Conservation (phyloP, 2,113 vertebrate species). For the Ochotona princeps region DNA sequence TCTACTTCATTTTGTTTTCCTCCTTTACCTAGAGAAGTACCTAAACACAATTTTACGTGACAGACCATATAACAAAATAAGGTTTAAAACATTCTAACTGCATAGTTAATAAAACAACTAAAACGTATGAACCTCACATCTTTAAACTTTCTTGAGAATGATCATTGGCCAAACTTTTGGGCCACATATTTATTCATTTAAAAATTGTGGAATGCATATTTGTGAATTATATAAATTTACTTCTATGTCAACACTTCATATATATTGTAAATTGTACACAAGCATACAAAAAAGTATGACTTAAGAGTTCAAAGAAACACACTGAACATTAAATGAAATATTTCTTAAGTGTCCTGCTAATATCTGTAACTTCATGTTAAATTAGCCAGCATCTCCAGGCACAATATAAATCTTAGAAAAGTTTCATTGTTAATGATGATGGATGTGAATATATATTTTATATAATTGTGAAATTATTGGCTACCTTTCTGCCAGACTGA, state of each 20-base stretch:
- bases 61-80: constrained; percentile 3
- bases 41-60: constrained; percentile 17
- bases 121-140: neutral
- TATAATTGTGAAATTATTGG: neutral
- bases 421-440: neutral
- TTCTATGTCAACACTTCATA: neutral
- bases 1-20: constrained; percentile 17
- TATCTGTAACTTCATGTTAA: neutral
- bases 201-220: neutral
- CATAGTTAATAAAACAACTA: constrained; percentile 5
- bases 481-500: neutral
- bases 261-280: neutral
- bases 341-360: neutral
- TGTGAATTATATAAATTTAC: neutral
- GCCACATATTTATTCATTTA: neutral
- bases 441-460: neutral
- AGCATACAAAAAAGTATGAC: neutral
- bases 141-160: neutral
- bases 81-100: constrained; percentile 35
- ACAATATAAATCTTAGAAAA: neutral
- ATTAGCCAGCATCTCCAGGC: neutral
- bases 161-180: neutral
- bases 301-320: constrained; percentile 43
- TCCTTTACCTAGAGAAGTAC: constrained; percentile 28
- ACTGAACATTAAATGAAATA: neutral